Conservation (phyloP, 1,140 invertebrate genomes). For the Micrasema longulum region DNA sequence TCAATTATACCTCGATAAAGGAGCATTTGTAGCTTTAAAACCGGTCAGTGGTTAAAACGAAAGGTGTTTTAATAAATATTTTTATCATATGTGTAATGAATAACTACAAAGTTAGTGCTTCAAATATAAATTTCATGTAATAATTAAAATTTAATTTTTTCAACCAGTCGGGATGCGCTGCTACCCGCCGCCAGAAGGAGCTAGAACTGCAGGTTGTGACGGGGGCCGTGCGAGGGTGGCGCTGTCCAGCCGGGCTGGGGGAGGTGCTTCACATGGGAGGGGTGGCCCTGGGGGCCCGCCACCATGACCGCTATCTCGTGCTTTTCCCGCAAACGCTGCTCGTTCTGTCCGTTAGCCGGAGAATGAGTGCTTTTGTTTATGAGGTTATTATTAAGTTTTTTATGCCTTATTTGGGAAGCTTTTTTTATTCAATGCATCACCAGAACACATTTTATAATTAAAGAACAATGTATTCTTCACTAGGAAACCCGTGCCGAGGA, state of each 20-base stretch:
- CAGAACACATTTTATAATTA: too few relatives aligned
- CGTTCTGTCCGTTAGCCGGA: conserved; percentile 89
- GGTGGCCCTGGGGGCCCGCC: conserved; percentile 84
- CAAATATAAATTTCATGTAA: too few relatives aligned
- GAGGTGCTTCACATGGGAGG: conserved; percentile 89
- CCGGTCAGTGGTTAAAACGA: too few relatives aligned
- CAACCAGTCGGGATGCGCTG: conserved; percentile 82
- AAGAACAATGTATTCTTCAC: too few relatives aligned
- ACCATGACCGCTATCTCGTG: conserved; percentile 92
- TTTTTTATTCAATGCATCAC: not conserved
- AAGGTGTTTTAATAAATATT: too few relatives aligned
- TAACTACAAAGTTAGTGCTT: too few relatives aligned
- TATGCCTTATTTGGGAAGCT: too few relatives aligned
- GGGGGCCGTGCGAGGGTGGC: conserved; percentile 93
- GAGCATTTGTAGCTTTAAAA: too few relatives aligned
- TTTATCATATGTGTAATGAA: too few relatives aligned
- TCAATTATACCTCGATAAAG: too few relatives aligned
- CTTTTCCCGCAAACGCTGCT: conserved; percentile 89
- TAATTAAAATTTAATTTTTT: conserved; percentile 22
- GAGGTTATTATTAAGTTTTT: conserved; percentile 74
- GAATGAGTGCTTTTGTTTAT: conserved; percentile 95
- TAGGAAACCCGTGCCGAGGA: too few relatives aligned
- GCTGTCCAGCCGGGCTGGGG: conserved; percentile 84
- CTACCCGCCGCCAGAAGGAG: conserved; percentile 93
- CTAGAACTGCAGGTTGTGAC: conserved; percentile 94